Conservation (phyloP, 2,888 invertebrate species). For the Eurytoma adleriae region DNA sequence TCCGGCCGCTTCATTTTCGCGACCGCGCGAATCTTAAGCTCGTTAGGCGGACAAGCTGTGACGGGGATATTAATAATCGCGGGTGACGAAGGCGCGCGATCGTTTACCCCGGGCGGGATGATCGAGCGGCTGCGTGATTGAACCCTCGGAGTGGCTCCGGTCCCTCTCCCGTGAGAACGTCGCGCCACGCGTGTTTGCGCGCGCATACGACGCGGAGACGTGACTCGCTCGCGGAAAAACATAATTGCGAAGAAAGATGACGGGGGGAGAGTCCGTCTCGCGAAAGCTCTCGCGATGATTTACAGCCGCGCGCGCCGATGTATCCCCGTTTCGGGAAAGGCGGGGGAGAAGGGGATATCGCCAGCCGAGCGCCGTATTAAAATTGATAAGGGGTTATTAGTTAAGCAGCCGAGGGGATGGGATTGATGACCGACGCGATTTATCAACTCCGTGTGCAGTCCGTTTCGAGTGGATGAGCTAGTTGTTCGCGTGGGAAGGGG, state of each 20-base stretch:
- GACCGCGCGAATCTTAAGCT: slow-evolving; percentile 42
- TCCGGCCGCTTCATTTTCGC: slow-evolving; percentile 29
- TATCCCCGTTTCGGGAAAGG: slow-evolving; percentile 25
- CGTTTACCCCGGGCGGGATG: slow-evolving; percentile 22
- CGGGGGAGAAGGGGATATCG: neutral
- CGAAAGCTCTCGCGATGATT: neutral
- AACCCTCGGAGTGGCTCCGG: too few species aligned
- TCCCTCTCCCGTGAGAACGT: too few species aligned
- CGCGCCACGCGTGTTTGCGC: neutral
- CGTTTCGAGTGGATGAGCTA: neutral
- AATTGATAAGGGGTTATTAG: slow-evolving; percentile 7
- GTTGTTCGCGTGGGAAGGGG: neutral
- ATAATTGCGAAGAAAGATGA: slow-evolving; percentile 23
- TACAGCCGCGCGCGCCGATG: neutral
- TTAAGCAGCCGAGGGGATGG: slow-evolving; percentile 1
- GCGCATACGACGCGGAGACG: neutral
- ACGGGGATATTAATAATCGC: slow-evolving; percentile 41
- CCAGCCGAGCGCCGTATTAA: neutral
- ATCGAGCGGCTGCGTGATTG: slow-evolving; percentile 15
- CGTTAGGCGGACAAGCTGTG: slow-evolving; percentile 33
- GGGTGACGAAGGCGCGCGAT: slow-evolving; percentile 30
- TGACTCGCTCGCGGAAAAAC: neutral
- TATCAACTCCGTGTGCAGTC: neutral
- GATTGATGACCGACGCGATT: slow-evolving; percentile 7
- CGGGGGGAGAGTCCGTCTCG: neutral